phyloP scores from a whole-genome alignment of 2,888 invertebrate genomes.

The Acrobasis repandana region DNA sequence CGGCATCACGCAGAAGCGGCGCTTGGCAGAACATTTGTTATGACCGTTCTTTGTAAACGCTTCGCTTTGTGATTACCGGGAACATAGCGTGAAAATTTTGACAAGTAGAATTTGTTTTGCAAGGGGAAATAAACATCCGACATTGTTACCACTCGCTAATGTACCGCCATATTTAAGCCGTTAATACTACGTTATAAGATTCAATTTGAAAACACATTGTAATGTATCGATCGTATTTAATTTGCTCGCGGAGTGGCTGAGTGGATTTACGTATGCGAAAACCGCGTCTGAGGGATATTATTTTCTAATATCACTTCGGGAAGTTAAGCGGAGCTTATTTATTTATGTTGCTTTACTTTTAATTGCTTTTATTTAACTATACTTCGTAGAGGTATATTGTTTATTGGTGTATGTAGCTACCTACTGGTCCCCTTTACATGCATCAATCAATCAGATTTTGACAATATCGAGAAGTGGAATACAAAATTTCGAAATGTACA shows the following conservation, averaged over 20 bases:
- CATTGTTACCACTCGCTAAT: constrained; percentile 28
- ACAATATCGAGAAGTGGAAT: no score
- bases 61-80: constrained; percentile 73
- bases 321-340: constrained; percentile 3
- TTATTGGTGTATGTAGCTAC: no score
- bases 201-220: constrained; percentile 21
- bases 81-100: constrained; percentile 76
- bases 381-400: no score
- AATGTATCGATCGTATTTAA: constrained; percentile 21
- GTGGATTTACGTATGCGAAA: constrained; percentile 16
- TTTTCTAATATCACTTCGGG: constrained; percentile 21
- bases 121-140: constrained; percentile 57
- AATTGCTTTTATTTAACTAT: not conserved
- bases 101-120: constrained; percentile 74
- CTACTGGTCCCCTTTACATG: not conserved
- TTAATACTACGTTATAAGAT: constrained; percentile 20
- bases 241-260: constrained; percentile 17
- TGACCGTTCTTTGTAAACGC: constrained; percentile 73
- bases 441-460: not conserved
- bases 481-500: no score
- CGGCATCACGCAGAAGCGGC: constrained; percentile 59
- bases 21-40: constrained; percentile 75
- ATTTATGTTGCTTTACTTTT: not conserved
- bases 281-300: constrained; percentile 21
- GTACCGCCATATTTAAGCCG: constrained; percentile 11